Base-by-base conservation (phyloP, 2,888 invertebrate species). In the Oscheius sp. region DNA sequence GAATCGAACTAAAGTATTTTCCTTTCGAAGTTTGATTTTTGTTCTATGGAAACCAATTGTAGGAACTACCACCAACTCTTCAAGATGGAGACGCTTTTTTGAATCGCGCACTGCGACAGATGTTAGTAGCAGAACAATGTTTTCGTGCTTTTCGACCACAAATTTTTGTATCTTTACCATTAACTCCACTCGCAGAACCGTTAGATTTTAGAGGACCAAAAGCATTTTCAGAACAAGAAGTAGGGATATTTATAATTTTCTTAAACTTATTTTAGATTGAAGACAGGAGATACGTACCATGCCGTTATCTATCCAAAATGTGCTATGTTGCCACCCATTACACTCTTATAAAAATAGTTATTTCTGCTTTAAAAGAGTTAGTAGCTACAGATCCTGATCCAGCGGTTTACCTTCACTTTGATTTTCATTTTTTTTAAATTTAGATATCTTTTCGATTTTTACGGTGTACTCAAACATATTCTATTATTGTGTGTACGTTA, bases 201-300 rank as follows among this genome's bases (percentile, higher is more conserved):
- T 56, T 83, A 30, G 82, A 83, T 65, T 47, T 77, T 20, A 68
- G 83, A 30, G 83, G 82, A 20, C 78, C 81, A 5, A 71, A 64
- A 8, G 83, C 74, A 0, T 68, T 77, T 22, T 69, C 75, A 17
- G n/a, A 41, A 12, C 41, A 51, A 51, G 20, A 47, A 22, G 47
- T 47, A 47, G 20, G 5, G 24, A 17, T 47, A 47, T 5, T 47
- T 47, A 4, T 2, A 14, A 20, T 4, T 6, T 51, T 2, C 14
- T 59, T 41, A 20, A 1, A 26, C 20, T 66, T 22, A 0, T 59
- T 77, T 44, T 61, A 82, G 77, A 82, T 82, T 41, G 75, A 72
- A 6, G 57, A 68, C 14, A 73, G 80, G 0, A 44, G 71, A 2
- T 36, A 62, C 0, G 50, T 45, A 20, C 77, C 74, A n/a, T 62